These are phyloP conservation scores for Sus cebifrons DNA, from an alignment of 2,797 vertebrate species.

Conservation along the genomic window DNA sequence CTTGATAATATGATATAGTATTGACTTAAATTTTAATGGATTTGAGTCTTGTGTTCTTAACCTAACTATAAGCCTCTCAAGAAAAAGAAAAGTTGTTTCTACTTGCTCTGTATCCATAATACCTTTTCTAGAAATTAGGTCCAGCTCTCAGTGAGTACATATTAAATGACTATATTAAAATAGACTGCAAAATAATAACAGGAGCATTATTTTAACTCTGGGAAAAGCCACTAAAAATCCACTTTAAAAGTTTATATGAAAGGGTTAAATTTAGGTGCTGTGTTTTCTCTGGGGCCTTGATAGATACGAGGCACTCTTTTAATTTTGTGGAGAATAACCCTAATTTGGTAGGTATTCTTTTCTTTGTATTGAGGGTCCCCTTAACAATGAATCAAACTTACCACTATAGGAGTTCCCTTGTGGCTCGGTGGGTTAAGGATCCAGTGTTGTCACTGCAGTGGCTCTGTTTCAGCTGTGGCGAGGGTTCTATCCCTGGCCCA, in stretches of 20 bases:
- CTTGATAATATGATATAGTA: not conserved
- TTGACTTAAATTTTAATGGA: constrained; percentile 18
- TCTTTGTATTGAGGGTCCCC: not conserved
- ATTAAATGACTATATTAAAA: constrained; percentile 34
- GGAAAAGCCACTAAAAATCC: not conserved
- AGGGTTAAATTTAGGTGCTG: constrained; percentile 16
- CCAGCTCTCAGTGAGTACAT: not conserved
- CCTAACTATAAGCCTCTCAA: not conserved
- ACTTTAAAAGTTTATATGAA: constrained; percentile 20
- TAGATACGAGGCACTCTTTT: not conserved
- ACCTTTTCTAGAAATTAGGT: not conserved
- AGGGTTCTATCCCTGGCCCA: too few relatives aligned
- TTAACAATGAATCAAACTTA: constrained; percentile 21
- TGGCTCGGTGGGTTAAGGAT: too few relatives aligned
- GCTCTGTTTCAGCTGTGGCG: too few relatives aligned
- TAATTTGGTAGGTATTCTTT: constrained; percentile 40
- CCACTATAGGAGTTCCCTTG: not conserved
- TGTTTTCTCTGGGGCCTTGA: constrained; percentile 39
- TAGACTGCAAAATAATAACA: not conserved
- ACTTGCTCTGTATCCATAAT: not conserved
- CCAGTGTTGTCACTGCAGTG: too few relatives aligned
- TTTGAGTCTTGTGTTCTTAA: not conserved
- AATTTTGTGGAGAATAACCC: constrained; percentile 14
- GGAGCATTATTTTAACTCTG: not conserved
- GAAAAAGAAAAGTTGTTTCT: not conserved